Evolutionary conservation across 2,888 invertebrate genomes (phyloP), one percentile per base, ranked within the genome.

Genomic region (Orthosia cruda): DNA sequence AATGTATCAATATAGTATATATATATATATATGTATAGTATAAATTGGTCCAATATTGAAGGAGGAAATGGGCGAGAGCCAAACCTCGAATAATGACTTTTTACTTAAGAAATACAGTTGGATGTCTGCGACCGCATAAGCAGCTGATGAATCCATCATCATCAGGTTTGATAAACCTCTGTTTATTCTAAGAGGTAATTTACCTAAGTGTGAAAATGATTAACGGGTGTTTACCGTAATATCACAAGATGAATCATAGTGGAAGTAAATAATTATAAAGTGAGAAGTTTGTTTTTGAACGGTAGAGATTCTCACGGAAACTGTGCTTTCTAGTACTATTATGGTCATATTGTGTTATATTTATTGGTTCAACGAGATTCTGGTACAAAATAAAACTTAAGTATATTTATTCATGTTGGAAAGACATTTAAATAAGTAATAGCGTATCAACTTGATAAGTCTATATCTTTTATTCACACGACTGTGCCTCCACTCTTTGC

Each of bases 211-310:
- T 79, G 32, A 63, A 58, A 75, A 61, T 61, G 13, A 80, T 80
- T 80, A 80, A 76, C 72, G 57, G 72, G 7, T 71, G 62, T 71
- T 62, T 63, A 71, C 80, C 80, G 80, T 76, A 71, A 79, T 57
- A 79, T 23, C 45, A 57, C 26, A 23, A 54, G 40, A 58, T 69
- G 47, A 54, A 40, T 52, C 23, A 68, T 3, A 69, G 18, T 32
- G 13, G 16, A 49, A 40, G 16, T 3, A 40, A 68, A 20, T 11
- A 23, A 49, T 20, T 63, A 26, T 49, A 32, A 55, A 9, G 47
- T 18, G 11, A 1, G 7, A 20, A 63, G 32, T 62, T 40, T 54
- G 47, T 47, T 74, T 75, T 75, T 49, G 4, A n/a, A 32, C 23
- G 40, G 20, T 15, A 49, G 13, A 18, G 23, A 16, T 45, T 77